Evolutionary conservation across 2,888 invertebrate species (phyloP).

Genomic region (Calameuta filiformis): DNA sequence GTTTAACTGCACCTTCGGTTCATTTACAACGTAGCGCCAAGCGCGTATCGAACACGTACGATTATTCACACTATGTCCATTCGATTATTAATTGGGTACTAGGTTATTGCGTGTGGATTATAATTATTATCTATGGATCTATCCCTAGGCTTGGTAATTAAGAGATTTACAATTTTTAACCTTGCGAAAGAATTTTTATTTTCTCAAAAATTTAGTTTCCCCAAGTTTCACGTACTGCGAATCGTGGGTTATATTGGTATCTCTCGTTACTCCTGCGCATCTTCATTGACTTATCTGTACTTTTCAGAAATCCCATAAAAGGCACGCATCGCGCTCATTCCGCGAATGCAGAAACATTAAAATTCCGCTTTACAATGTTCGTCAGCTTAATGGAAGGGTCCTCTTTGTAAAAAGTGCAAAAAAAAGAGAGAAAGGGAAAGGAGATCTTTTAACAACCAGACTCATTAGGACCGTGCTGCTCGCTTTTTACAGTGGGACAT

Average conservation of each 20-base stretch:
- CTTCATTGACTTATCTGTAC: background rate
- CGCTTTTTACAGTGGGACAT: slow-evolving; percentile 63
- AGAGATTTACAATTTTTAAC: background rate
- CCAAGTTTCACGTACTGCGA: background rate
- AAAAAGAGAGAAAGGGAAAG: slow-evolving; percentile 21
- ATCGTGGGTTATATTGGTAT: background rate
- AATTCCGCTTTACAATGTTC: slow-evolving; percentile 52
- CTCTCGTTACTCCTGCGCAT: slow-evolving; percentile 24
- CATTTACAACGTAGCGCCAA: slow-evolving; percentile 42
- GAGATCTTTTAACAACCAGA: slow-evolving; percentile 64
- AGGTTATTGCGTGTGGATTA: background rate
- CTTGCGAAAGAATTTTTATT: background rate
- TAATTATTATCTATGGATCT: background rate
- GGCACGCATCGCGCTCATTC: slow-evolving; percentile 27
- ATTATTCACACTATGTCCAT: background rate
- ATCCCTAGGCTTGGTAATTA: background rate
- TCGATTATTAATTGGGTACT: background rate
- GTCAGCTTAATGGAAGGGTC: slow-evolving; percentile 41
- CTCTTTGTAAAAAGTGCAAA: slow-evolving; percentile 14
- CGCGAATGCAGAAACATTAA: slow-evolving; percentile 44
- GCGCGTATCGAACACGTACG: background rate
- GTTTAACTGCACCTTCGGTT: slow-evolving; percentile 53
- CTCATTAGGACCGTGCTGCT: slow-evolving; percentile 61
- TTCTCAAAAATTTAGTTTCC: background rate
- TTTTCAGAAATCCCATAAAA: background rate